phyloP scores from a whole-genome alignment of 2,888 invertebrate species.

The Ophion ellenae region DNA sequence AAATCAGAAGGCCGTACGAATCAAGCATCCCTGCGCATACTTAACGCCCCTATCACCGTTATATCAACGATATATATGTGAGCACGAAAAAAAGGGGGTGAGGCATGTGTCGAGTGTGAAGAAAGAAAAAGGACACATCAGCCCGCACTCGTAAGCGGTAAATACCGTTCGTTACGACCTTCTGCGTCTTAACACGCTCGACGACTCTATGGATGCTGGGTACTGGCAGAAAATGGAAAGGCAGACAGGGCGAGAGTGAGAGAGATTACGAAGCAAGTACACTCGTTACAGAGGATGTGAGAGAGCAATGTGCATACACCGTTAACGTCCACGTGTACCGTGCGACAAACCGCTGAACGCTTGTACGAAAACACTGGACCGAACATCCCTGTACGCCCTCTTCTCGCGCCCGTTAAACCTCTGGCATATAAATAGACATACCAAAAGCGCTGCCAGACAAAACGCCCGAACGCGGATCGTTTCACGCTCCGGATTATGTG shows the following conservation, averaged over 20 bases:
- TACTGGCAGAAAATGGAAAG: constrained; percentile 22
- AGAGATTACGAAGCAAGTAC: constrained; percentile 44
- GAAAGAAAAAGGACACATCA: not conserved
- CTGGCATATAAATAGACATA: not conserved
- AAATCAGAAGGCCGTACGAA: not conserved
- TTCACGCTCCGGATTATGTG: not conserved
- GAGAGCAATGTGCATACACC: constrained; percentile 41
- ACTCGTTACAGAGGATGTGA: constrained; percentile 56
- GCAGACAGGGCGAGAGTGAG: not conserved
- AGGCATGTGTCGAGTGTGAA: not conserved
- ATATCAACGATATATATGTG: not conserved
- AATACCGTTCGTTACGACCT: constrained; percentile 19
- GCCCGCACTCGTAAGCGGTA: not conserved
- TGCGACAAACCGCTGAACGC: constrained; percentile 69
- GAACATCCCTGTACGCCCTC: constrained; percentile 29
- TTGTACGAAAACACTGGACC: constrained; percentile 69
- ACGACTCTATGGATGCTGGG: constrained; percentile 13
- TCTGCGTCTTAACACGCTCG: not conserved
- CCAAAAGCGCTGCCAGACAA: not conserved
- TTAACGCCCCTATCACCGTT: not conserved
- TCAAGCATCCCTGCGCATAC: too few relatives aligned
- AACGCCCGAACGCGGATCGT: constrained; percentile 19
- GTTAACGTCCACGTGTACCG: constrained; percentile 63
- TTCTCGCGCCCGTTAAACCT: constrained; percentile 42
- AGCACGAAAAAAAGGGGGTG: not conserved